Conservation (phyloP, 2,888 invertebrate genomes). For the Hedychridium roseum region DNA sequence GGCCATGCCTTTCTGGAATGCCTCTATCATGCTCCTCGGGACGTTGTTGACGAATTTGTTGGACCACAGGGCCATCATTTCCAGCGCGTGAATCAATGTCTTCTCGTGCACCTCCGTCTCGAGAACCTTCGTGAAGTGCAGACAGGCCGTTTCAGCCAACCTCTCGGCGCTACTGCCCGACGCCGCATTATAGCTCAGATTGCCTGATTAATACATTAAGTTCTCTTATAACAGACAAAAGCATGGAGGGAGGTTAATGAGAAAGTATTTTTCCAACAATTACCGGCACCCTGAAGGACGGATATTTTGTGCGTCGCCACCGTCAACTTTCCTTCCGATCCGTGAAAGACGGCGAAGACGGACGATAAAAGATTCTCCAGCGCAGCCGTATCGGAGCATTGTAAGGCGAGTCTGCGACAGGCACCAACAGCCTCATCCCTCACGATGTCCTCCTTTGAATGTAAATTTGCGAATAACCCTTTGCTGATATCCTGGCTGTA, state of each 20-base stretch:
- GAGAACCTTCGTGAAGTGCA: conserved; percentile 79
- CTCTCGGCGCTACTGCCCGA: conserved; percentile 68
- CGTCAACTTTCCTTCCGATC: conserved; percentile 89
- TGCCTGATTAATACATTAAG: too few relatives aligned
- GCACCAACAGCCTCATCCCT: conserved; percentile 79
- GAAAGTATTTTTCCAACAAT: too few relatives aligned
- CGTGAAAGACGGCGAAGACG: conserved; percentile 83
- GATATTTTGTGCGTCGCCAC: conserved; percentile 89
- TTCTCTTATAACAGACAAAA: too few relatives aligned
- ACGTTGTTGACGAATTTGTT: conserved; percentile 71
- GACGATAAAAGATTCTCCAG: conserved; percentile 75
- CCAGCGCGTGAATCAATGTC: conserved; percentile 81
- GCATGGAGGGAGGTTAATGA: too few relatives aligned
- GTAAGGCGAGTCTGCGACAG: conserved; percentile 74
- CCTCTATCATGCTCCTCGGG: conserved; percentile 72
- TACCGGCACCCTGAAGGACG: conserved; percentile 81
- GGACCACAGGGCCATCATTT: conserved; percentile 85
- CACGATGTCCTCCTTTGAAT: conserved; percentile 83
- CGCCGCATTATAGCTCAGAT: conserved; percentile 76
- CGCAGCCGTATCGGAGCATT: conserved; percentile 74
- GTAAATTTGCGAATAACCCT: conserved; percentile 84
- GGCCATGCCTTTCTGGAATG: conserved; percentile 76
- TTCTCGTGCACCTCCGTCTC: conserved; percentile 93
- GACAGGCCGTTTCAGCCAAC: conserved; percentile 70
- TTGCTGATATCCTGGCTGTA: conserved; percentile 83